Conservation (phyloP, 2,888 invertebrate species). For the Harpagoxenus sublaevis region DNA sequence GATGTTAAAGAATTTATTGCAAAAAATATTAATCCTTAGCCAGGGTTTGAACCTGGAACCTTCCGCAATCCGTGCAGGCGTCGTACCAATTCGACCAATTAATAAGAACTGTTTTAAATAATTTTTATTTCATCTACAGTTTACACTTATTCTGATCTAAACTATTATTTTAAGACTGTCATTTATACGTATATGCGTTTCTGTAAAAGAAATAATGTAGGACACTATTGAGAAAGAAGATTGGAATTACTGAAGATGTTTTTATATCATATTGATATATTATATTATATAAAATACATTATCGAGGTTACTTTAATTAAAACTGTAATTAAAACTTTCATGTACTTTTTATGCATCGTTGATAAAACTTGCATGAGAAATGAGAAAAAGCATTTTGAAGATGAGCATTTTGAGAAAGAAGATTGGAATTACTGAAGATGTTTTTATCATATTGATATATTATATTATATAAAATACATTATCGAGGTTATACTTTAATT, state of each 20-base stretch:
- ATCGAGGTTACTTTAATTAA: background rate
- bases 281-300: background rate
- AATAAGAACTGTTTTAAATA: no score
- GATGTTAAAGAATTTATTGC: no score
- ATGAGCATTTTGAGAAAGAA: background rate
- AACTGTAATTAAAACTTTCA: background rate
- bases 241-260: background rate
- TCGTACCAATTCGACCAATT: no score
- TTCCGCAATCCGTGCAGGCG: no score
- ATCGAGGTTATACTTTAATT: background rate
- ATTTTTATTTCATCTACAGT: background rate
- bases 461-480: background rate
- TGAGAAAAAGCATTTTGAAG: background rate
- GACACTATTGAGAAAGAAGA: background rate
- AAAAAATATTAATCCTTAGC: no score
- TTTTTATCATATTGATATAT: background rate
- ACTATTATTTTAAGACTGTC: no score
- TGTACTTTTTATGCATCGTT: background rate
- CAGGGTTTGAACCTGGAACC: no score
- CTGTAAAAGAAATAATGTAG: background rate
- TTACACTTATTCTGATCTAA: background rate
- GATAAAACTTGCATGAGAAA: background rate
- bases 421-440: background rate
- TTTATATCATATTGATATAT: background rate
- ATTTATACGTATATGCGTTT: background rate